phyloP scores from a whole-genome alignment of 2,113 vertebrate genomes.

The Ascaphus truei region DNA sequence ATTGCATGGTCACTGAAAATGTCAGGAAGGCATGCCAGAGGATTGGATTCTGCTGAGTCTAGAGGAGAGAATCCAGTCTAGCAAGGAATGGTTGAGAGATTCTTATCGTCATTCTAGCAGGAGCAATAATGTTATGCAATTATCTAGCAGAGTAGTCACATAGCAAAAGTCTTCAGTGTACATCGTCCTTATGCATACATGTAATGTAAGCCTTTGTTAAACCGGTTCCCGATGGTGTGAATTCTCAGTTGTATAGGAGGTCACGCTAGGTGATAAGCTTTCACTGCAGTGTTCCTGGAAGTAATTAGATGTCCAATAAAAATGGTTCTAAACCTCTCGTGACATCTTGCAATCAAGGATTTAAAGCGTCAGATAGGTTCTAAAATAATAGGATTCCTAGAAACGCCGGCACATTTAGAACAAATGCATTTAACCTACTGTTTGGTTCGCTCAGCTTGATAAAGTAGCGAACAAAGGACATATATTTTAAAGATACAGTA shows the following conservation, averaged over 20 bases:
- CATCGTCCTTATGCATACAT: neutral
- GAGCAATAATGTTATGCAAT: too few species aligned
- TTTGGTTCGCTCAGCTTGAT: too few species aligned
- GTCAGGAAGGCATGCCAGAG: too few species aligned
- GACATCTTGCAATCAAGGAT: conserved; percentile 5
- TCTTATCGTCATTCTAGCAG: too few species aligned
- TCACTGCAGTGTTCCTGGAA: conserved; percentile 25
- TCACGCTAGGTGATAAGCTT: conserved; percentile 8
- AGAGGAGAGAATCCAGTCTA: too few species aligned
- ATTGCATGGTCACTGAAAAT: too few species aligned
- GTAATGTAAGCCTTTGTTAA: neutral
- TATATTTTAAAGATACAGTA: too few species aligned
- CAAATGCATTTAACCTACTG: neutral
- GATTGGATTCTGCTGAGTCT: too few species aligned
- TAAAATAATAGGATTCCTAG: conserved; percentile 3
- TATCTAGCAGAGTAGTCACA: too few species aligned
- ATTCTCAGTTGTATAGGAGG: conserved; percentile 10
- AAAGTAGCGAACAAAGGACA: too few species aligned
- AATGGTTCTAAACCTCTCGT: neutral
- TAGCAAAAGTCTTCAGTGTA: neutral
- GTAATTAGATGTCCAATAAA: conserved; percentile 24
- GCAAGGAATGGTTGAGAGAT: too few species aligned
- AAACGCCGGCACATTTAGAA: neutral
- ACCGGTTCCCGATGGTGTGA: conserved; percentile 11
- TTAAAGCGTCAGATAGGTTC: conserved; percentile 5